Evolutionary conservation across 2,797 vertebrate species (phyloP).

Genomic region (Salarias fasciatus): DNA sequence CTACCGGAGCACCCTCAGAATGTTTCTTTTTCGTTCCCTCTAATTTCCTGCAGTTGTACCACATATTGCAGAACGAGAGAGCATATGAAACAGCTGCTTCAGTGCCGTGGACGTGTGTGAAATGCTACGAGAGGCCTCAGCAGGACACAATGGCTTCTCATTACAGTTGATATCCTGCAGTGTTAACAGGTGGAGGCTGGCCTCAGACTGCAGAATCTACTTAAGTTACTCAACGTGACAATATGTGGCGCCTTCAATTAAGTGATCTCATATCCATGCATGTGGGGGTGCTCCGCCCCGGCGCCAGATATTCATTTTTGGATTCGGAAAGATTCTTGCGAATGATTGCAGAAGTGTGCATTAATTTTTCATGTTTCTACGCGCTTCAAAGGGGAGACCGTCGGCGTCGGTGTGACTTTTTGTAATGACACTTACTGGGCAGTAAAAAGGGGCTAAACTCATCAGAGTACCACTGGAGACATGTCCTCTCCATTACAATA

Average conservation of each 20-base stretch:
- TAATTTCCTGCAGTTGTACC: slow-evolving; percentile 15
- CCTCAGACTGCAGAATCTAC: slow-evolving; percentile 45
- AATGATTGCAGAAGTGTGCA: slow-evolving; percentile 44
- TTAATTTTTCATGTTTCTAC: slow-evolving; percentile 63
- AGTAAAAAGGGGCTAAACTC: neutral
- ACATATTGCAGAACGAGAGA: slow-evolving; percentile 7
- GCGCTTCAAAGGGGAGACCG: slow-evolving; percentile 45
- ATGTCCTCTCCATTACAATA: slow-evolving; percentile 33
- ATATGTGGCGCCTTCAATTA: slow-evolving; percentile 21
- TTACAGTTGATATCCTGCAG: slow-evolving; percentile 49
- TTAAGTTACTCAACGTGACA: slow-evolving; percentile 30
- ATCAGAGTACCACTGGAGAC: slow-evolving; percentile 16
- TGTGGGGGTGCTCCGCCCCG: slow-evolving; percentile 43
- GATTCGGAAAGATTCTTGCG: slow-evolving; percentile 27
- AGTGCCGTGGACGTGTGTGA: slow-evolving; percentile 3
- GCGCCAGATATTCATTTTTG: slow-evolving; percentile 54
- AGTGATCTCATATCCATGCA: slow-evolving; percentile 47
- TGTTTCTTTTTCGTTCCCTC: slow-evolving; percentile 26
- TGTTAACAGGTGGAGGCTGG: slow-evolving; percentile 57
- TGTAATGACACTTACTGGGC: slow-evolving; percentile 10
- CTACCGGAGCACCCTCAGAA: slow-evolving; percentile 1
- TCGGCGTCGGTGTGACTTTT: slow-evolving; percentile 30
- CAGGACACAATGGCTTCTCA: slow-evolving; percentile 29
- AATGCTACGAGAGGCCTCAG: slow-evolving; percentile 13
- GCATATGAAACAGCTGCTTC: slow-evolving; percentile 7